Conservation (phyloP, 2,888 invertebrate species). For the Cenopis cana region DNA sequence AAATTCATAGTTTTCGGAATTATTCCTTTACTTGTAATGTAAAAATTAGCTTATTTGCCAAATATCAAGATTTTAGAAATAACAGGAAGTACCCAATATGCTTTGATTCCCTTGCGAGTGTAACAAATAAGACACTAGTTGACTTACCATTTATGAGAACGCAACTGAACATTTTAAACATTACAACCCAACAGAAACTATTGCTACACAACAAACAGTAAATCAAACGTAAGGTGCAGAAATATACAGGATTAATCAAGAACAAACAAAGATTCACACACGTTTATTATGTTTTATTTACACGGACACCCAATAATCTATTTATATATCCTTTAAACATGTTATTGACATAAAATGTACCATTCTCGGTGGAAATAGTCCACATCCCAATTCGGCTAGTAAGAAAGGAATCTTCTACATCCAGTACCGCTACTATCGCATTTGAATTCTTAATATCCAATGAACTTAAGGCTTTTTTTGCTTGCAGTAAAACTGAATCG, state of each 20-base stretch:
- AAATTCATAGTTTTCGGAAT: no score
- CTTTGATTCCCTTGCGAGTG: no score
- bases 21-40: no score
- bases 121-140: no score
- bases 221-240: neutral
- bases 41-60: no score
- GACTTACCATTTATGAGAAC: no score
- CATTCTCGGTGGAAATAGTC: conserved; percentile 47
- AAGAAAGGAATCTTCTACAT: conserved; percentile 38
- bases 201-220: no score
- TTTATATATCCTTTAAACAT: conserved; percentile 47
- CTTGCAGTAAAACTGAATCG: conserved; percentile 43
- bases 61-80: no score
- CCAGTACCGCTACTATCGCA: conserved; percentile 49
- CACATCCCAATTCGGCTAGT: conserved; percentile 47
- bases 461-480: conserved; percentile 44
- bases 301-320: conserved; percentile 34
- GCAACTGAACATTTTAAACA: no score
- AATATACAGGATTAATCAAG: conserved; percentile 6
- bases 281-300: conserved; percentile 27
- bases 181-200: no score
- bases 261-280: conserved; percentile 27
- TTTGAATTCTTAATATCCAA: conserved; percentile 41
- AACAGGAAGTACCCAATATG: no score
- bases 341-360: conserved; percentile 47